These are phyloP conservation scores for Chrysolina haemoptera DNA, from an alignment of 2,888 invertebrate species.

Conservation along the genomic window DNA sequence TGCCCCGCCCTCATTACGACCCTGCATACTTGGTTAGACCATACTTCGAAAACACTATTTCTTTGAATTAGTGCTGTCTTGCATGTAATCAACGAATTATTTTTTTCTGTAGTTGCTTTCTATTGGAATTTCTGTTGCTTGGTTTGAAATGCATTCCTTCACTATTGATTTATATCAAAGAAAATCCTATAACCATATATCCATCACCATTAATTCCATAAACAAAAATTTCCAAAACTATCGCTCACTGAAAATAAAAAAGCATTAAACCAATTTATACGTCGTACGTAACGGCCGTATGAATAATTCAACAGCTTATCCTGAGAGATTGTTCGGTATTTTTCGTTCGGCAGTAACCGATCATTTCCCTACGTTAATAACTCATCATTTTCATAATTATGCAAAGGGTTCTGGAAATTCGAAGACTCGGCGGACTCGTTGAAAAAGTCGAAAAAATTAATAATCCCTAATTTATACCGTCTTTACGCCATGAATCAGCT, in stretches of 20 bases:
- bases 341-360: constrained; percentile 7
- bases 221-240: constrained; percentile 5
- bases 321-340: constrained; percentile 5
- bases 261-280: neutral
- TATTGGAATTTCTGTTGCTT: no score
- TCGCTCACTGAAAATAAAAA: constrained; percentile 11
- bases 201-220: neutral
- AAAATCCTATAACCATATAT: neutral
- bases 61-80: no score
- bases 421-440: constrained; percentile 8
- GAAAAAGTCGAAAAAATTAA: constrained; percentile 29
- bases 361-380: constrained; percentile 28
- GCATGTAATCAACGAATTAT: no score
- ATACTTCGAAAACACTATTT: no score
- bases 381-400: constrained; percentile 26
- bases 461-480: constrained; percentile 27
- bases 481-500: constrained; percentile 21
- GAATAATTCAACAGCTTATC: constrained; percentile 20
- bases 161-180: no score
- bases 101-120: no score
- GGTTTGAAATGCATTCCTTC: no score
- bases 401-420: constrained; percentile 21
- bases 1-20: no score
- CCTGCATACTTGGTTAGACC: no score
- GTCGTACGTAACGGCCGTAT: neutral